Evolutionary conservation across 2,888 invertebrate genomes (phyloP).

Genomic region (Sphinx pinastri): DNA sequence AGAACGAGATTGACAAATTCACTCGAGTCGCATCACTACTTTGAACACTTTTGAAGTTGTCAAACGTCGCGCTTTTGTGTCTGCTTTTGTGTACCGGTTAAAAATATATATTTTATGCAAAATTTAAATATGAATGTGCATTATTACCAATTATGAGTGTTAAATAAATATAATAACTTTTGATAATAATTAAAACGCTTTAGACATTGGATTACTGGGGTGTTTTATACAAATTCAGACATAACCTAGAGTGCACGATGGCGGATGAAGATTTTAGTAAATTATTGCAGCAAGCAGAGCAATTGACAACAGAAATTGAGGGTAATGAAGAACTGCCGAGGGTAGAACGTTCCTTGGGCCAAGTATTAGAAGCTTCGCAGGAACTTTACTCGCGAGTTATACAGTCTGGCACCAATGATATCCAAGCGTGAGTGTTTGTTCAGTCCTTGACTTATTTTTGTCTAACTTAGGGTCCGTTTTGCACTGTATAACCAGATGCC

Average conservation of each 20-base stretch:
- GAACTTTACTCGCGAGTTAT: slow-evolving; percentile 94
- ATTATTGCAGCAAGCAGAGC: slow-evolving; percentile 95
- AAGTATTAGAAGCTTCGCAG: slow-evolving; percentile 95
- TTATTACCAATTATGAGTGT: background rate
- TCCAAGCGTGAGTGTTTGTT: slow-evolving; percentile 90
- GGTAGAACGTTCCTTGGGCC: slow-evolving; percentile 94
- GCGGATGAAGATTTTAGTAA: slow-evolving; percentile 90
- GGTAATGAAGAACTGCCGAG: slow-evolving; percentile 92
- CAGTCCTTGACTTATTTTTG: background rate
- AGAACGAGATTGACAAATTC: too few species aligned
- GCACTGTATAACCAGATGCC: too few species aligned
- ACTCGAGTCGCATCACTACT: too few species aligned
- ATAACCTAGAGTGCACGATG: slow-evolving; percentile 69
- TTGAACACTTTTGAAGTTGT: too few species aligned
- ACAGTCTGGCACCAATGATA: slow-evolving; percentile 93
- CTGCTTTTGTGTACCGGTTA: background rate
- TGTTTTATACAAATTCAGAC: slow-evolving; percentile 25
- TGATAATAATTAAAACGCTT: background rate
- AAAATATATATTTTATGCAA: background rate
- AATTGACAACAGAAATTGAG: slow-evolving; percentile 94
- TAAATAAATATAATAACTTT: background rate
- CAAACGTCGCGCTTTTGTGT: too few species aligned
- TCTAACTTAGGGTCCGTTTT: background rate
- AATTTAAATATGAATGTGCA: too few species aligned
- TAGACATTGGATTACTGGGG: background rate